Evolutionary conservation across 2,888 invertebrate genomes (phyloP), one percentile per base, ranked within the genome.

Genomic region (Lasioglossum calceatum): DNA sequence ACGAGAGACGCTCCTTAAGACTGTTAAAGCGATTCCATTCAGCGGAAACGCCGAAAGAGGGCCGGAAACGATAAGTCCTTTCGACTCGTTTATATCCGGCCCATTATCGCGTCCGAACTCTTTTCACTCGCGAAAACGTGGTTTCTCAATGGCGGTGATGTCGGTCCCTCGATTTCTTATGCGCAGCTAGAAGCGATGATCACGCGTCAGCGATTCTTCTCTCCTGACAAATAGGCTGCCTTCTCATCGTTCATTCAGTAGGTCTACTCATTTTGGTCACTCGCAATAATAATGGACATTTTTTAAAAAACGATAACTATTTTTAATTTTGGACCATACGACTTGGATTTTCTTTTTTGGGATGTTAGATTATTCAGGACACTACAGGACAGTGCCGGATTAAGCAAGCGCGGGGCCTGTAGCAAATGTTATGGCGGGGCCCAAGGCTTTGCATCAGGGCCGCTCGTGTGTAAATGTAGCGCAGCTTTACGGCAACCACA

Each of bases 1-100:
- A 92, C 91, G 88, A 91, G 81, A 86, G 81, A 87, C 87, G 85
- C 88, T 88, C 82, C 88, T 90, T 88, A 79, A 87, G 79, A 79
- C 79, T 82, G 75, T 77, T 86, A 89, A 89, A 89, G 50, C 84
- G 84, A 85, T 84, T 88, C 73, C 79, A 87, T 81, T 71, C 61
- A 83, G 14, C 75, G 79, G 86, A 90, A 91, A 83, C 77, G 83
- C 75, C 89, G 77, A 79, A 83, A 88, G 80, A 79, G 64, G 77
- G 58, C 81, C 85, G 90, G 83, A 88, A 88, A 87, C 77, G 84
- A 88, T 88, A 91, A 88, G 75, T 87, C 73, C 83, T 85, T 82
- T 79, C 67, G 64, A 82, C 82, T 76, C 79, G 73, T 88, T 84
- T 81, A 77, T 83, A 87, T 83, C 77, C 73, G 78, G 27, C 61